Evolutionary conservation across 2,113 vertebrate genomes (phyloP), one percentile per base, ranked within the genome.

Genomic region (Syngnathus floridae): DNA sequence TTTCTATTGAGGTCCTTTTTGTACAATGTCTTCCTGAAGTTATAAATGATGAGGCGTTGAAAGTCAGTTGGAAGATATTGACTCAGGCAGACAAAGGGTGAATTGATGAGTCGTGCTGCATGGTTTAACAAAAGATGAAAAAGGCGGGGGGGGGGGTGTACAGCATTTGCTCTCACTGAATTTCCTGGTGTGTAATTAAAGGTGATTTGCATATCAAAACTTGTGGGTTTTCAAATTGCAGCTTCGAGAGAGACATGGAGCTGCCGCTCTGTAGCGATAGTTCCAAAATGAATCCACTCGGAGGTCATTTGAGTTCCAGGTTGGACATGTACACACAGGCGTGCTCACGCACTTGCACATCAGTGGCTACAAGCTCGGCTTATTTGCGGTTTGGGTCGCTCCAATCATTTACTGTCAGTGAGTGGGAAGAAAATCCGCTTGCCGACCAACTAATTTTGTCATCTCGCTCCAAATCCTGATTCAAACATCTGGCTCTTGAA

Each of bases 31-130:
- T 84, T 75, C 67, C 72, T 74, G 19, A 74, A 67, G 65, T 51
- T 66, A 52, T 71, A 48, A 38, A 72, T 49, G 52, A 56, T 65
- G 35, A 72, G 66, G 52, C 73, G 57, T 72, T 21, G 26, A 35
- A 54, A 69, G 55, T 77, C 22, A 63, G 5, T 48, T 69, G 52
- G 5, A 56, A 69, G 43, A 21, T 26, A 13, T 63, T 41, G 46
- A 43, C 54, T 74, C 14, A 7, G 49, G 31, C 74, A 54, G 57
- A 65, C 65, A 11, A 51, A 54, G 38, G 37, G 38, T 67, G 72
- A 73, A 74, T 69, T 76, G 46, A 68, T 78, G 74, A 77, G 63
- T 70, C 71, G 73, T 70, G 67, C 69, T 79, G 80, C 78, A 82
- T 79, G 84, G 73, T 80, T 77, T 73, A 46, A 70, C 57, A 56